These are phyloP conservation scores for Nibea albiflora DNA, from an alignment of 2,113 vertebrate species.

Conservation along the genomic window DNA sequence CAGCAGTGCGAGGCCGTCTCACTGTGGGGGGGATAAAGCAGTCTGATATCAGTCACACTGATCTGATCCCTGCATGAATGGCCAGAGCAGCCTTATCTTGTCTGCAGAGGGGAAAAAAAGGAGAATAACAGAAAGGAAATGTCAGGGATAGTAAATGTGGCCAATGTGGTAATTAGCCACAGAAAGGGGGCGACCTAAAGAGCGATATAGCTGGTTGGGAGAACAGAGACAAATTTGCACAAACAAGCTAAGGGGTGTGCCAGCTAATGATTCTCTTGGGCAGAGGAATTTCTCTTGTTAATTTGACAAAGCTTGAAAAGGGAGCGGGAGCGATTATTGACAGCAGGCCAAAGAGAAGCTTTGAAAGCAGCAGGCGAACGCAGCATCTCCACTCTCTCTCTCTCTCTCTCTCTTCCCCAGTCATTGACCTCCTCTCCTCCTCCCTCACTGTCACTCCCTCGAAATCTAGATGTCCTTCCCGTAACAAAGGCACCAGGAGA, in stretches of 20 bases:
- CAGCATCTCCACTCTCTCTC: conserved; percentile 33
- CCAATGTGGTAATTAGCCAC: conserved; percentile 80
- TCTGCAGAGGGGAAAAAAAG: conserved; percentile 58
- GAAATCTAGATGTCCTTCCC: conserved; percentile 65
- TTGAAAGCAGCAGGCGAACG: conserved; percentile 62
- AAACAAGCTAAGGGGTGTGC: conserved; percentile 79
- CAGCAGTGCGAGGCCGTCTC: conserved; percentile 53
- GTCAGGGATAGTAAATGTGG: conserved; percentile 80
- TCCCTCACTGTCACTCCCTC: conserved; percentile 40
- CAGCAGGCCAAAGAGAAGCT: conserved; percentile 68
- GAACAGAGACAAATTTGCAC: conserved; percentile 74
- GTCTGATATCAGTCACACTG: conserved; percentile 67
- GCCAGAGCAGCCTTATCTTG: conserved; percentile 75
- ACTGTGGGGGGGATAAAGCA: conserved; percentile 53
- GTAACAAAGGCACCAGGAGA: conserved; percentile 71
- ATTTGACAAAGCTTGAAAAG: conserved; percentile 82
- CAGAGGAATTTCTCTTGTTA: conserved; percentile 81
- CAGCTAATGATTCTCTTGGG: conserved; percentile 77
- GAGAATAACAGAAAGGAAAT: conserved; percentile 77
- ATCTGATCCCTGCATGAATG: conserved; percentile 78
- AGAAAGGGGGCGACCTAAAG: conserved; percentile 60
- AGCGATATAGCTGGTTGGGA: conserved; percentile 42
- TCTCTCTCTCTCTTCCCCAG: conserved; percentile 27
- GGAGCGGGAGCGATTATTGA: conserved; percentile 74
- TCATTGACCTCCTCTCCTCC: conserved; percentile 50